Base-by-base conservation (phyloP, 1,140 invertebrate species). In the Drosophila neocordata region DNA sequence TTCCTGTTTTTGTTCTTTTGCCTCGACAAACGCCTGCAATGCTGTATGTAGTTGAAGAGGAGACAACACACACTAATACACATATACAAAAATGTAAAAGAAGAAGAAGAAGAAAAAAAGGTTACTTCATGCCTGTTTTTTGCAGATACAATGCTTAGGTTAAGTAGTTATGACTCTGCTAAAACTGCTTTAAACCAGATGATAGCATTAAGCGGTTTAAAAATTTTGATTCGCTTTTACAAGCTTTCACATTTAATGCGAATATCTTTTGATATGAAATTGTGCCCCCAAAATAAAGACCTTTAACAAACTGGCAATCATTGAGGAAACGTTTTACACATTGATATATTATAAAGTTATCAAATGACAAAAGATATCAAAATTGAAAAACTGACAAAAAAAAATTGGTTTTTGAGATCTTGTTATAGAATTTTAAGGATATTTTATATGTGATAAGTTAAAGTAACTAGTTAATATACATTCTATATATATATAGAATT, bases 81-180 rank as follows among this genome's bases (percentile, higher is more conserved):
- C 15, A 18, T 12, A 48, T 8, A 48, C 6, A 9, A 8, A 20
- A 3, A 18, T 2, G 12, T 13, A 6, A 13, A 41, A 41, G 13
- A 13, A 13, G 13, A 13, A 41, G 13, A 13, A 13, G n/a, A 13
- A 18, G 20, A 48, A 18, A 48, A 48, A 48, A 48, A 48, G 41
- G 41, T 48, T 48, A 20, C 41, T 20, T 48, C 15, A 8, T 48
- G 41, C 18, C 41, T 48, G 41, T 48, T 18, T 48, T 48, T 48
- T 8, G 41, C 15, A 48, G 41, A 48, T 48, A 48, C 41, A 48
- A 48, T 48, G n/a, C 41, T 48, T 48, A 20, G 41, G 15, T 48
- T 48, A 48, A 48, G 41, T 48, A 48, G 15, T 48, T 48, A 48
- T 48, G 41, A 48, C 41, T 48, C 41, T 48, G 41, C 41, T 48